Base-by-base conservation (phyloP, 2,797 vertebrate species). In the Cossypha dichroa region DNA sequence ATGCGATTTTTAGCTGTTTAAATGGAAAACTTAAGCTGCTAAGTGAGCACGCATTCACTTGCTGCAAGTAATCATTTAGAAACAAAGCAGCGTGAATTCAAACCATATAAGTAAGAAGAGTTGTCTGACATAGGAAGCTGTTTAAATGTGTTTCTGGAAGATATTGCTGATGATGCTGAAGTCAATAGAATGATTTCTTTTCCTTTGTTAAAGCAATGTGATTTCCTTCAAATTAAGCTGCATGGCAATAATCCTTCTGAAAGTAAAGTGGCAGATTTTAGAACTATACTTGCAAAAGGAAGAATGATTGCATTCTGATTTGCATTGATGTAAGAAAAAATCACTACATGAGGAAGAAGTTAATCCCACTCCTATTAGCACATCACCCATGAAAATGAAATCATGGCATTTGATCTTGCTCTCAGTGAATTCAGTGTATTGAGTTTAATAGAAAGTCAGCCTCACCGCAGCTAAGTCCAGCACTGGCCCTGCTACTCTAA, bases 291-390 rank as follows among this genome's bases (percentile, higher is more conserved):
- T 72, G 62, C 41, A 62, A 36, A 56, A 38, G 70, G 31, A 78
- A 85, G 34, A 73, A 86, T 66, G 13, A 86, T 75, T 85, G 21
- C 52, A 78, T 82, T 93, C 49, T 94, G 59, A 52, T 91, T 88
- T 94, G 48, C 56, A 54, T 91, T 93, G 85, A 83, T 89, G 64
- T 56, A 56, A 33, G 83, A 81, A 22, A 79, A 78, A 73, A 33
- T 43, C 60, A 66, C 41, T 83, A 38, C 38, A 56, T 11, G n/a
- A 79, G 19, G 59, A 86, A 75, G 75, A 87, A 83, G 63, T 95
- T 96, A 90, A 87, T 88, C 62, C 64, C n/a, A 13, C 31, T 88
- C 56, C 58, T 89, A 59, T 92, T 94, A 95, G 84, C 77, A 67
- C 46, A 58, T 93, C 78, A 92, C 38, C 59, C 62, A 63, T 59